Evolutionary conservation across 2,888 invertebrate species (phyloP), one percentile per base, ranked within the genome.

Genomic region (Bhutanitis thaidina): DNA sequence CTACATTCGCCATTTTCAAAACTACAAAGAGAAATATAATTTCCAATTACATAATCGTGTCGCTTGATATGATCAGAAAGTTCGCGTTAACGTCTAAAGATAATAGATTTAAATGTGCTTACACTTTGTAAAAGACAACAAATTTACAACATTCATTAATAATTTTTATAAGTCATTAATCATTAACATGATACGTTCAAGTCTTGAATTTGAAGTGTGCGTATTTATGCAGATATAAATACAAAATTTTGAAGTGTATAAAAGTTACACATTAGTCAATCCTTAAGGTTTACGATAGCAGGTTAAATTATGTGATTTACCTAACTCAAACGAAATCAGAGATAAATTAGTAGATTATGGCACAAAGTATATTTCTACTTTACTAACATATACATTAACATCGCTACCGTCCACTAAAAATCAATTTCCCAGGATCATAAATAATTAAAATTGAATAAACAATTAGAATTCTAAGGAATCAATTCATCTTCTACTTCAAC

Each of bases 121-220:
- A 40, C 48, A 49, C 45, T 64, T 55, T 71, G 60, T 69, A 76
- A 71, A 74, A 69, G 71, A 82, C 75, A 79, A 83, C 77, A 79
- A 77, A 65, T 71, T 68, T 75, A 81, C 77, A 80, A 82, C 81
- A 80, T 74, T 77, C 57, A 62, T 58, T 53, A 56, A 57, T 57
- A 75, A 59, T 63, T 63, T 12, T 62, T 66, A 62, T 61, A 61
- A 66, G 63, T 58, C 59, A 61, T 59, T 58, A 60, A 60, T 59
- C 74, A 74, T 76, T 67, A 82, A 83, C 73, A 84, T 77, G 75
- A 74, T 65, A 72, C 67, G 71, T 70, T 72, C 64, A 77, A 87
- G 87, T 88, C 87, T 87, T 86, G 74, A 79, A 75, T 80, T 77
- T 75, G 77, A 84, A 83, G 69, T 87, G 87, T 88, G 87, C 87